Percentiles rank a stretch among this genome's conserved stretches.
Evolutionary conservation across 2,888 invertebrate species (phyloP).

Genomic region (Micoletzkya japonica): DNA sequence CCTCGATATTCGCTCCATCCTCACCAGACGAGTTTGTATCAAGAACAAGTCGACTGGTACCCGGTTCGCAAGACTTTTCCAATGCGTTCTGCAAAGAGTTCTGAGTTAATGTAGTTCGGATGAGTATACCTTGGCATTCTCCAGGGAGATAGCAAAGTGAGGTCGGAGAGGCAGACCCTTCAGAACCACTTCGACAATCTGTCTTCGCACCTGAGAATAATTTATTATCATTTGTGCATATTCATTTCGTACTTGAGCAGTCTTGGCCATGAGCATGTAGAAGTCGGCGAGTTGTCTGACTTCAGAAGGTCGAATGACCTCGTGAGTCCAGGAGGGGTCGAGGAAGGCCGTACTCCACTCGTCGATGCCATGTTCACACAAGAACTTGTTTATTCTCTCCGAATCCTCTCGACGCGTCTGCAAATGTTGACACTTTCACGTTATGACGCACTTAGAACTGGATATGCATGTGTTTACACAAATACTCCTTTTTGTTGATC

Average conservation of each 20-base stretch:
- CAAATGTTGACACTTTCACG: not conserved
- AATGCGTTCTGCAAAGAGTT: conserved; percentile 43
- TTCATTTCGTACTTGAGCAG: conserved; percentile 41
- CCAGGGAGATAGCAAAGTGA: conserved; percentile 47
- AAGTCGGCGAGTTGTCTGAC: conserved; percentile 50
- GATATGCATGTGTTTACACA: not conserved
- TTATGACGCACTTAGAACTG: not conserved
- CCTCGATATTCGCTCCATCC: conserved; percentile 28
- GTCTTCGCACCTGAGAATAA: conserved; percentile 44
- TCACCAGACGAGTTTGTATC: conserved; percentile 38
- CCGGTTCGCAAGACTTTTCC: conserved; percentile 41
- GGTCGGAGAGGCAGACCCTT: conserved; percentile 53
- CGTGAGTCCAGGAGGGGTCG: conserved; percentile 59
- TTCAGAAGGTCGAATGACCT: conserved; percentile 50
- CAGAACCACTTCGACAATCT: conserved; percentile 53
- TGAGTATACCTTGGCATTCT: conserved; percentile 49
- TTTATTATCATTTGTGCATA: too few relatives aligned
- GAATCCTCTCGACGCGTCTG: conserved; percentile 32
- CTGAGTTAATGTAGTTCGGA: not conserved
- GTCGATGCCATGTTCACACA: conserved; percentile 56
- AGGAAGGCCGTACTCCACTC: conserved; percentile 58
- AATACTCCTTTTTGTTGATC: not conserved
- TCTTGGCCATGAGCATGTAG: conserved; percentile 52
- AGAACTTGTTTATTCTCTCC: conserved; percentile 44
- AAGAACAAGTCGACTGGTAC: conserved; percentile 37